These are phyloP conservation scores for Stratiomys singularior DNA, from an alignment of 2,888 invertebrate species.

Conservation along the genomic window DNA sequence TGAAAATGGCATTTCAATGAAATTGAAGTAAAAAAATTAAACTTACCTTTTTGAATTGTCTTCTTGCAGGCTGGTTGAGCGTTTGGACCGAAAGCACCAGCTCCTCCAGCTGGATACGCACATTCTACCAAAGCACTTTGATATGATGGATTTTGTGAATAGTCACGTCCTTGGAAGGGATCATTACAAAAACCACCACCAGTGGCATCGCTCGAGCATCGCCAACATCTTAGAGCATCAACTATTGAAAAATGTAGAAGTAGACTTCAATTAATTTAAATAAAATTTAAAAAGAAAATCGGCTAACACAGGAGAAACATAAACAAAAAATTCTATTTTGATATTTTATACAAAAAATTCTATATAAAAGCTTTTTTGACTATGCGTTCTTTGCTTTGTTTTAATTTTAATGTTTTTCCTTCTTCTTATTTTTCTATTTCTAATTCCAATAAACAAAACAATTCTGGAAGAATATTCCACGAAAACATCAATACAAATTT, in stretches of 20 bases:
- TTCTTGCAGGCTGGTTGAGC: conserved; percentile 79
- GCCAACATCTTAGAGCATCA: conserved; percentile 79
- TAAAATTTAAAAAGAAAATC: no score
- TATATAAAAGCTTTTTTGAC: background rate
- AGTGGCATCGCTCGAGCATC: conserved; percentile 75
- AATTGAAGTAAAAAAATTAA: background rate
- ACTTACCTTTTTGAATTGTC: conserved; percentile 78
- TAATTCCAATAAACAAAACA: no score
- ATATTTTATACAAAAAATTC: background rate
- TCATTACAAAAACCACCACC: conserved; percentile 77
- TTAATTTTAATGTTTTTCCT: no score
- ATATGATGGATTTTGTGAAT: background rate
- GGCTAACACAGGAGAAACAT: no score
- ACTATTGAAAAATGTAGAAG: conserved; percentile 60
- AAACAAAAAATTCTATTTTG: no score
- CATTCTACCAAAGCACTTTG: conserved; percentile 61
- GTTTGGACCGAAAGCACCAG: conserved; percentile 57
- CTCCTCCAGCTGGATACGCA: conserved; percentile 65
- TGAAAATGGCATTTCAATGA: background rate
- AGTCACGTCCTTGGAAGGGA: conserved; percentile 70
- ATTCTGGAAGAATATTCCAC: no score
- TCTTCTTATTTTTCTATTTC: no score
- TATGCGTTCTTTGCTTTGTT: no score
- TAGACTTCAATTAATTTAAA: background rate
- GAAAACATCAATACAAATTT: no score